A percentile compares a stretch with the other conserved stretches of the same genome.
Evolutionary conservation across 1,140 invertebrate genomes (phyloP).

Genomic region (Dinothrombium tinctorium): DNA sequence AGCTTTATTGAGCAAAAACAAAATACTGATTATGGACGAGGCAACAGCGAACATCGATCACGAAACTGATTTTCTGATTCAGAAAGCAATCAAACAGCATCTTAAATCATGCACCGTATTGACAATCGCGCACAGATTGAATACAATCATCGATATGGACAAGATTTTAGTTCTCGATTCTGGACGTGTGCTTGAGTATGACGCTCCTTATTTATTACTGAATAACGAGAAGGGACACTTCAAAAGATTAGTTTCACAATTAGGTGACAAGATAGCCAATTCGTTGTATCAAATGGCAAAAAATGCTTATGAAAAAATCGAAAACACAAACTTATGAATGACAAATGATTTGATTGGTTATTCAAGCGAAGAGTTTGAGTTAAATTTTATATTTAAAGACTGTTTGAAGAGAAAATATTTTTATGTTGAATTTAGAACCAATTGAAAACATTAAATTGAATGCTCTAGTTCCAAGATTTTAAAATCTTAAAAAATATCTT

Average conservation of each 20-base stretch:
- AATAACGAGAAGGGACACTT: slow-evolving; percentile 25
- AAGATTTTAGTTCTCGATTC: slow-evolving; percentile 20
- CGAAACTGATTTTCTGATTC: slow-evolving; percentile 20
- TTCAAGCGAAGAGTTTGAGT: too few relatives aligned
- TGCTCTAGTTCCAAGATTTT: too few relatives aligned
- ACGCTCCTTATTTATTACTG: slow-evolving; percentile 34
- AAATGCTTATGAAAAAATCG: neutral
- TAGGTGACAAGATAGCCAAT: slow-evolving; percentile 7
- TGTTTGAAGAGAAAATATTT: too few relatives aligned
- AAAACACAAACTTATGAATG: neutral
- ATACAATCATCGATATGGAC: slow-evolving; percentile 18
- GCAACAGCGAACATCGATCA: slow-evolving; percentile 25
- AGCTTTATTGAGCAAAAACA: slow-evolving; percentile 26
- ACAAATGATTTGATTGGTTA: neutral
- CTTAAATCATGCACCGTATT: slow-evolving; percentile 49
- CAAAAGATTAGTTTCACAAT: slow-evolving; percentile 14
- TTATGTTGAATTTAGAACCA: too few relatives aligned
- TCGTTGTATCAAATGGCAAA: neutral
- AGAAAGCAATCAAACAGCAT: slow-evolving; percentile 18
- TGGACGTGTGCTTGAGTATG: slow-evolving; percentile 30
- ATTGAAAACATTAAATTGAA: too few relatives aligned
- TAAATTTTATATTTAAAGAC: too few relatives aligned
- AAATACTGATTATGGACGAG: slow-evolving; percentile 25
- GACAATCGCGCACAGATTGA: slow-evolving; percentile 44
- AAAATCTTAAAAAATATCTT: too few relatives aligned